These are phyloP conservation scores for Melanotaenia duboulayi DNA, from an alignment of 2,113 vertebrate genomes.

Conservation along the genomic window DNA sequence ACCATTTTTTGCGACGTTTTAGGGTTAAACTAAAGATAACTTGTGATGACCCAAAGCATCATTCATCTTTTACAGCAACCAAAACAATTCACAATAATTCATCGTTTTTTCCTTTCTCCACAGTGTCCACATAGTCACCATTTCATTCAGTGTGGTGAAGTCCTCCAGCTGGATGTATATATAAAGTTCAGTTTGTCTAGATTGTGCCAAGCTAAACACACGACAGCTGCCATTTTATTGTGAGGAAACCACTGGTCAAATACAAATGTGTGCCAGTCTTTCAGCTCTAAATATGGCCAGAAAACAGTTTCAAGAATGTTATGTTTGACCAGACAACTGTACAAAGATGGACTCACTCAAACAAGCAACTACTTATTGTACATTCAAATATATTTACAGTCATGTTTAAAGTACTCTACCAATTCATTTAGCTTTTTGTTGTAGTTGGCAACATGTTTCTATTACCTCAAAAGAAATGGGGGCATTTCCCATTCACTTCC, in stretches of 20 bases:
- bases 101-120: not conserved
- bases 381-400: conserved; percentile 17
- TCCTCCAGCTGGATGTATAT: conserved; percentile 24
- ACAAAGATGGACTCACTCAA: conserved; percentile 5
- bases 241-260: conserved; percentile 54
- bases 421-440: conserved; percentile 11
- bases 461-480: not conserved
- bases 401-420: not conserved
- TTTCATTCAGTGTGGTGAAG: conserved; percentile 4
- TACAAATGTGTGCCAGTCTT: conserved; percentile 47
- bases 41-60: not conserved
- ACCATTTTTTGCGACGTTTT: not conserved
- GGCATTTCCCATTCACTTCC: conserved; percentile 13
- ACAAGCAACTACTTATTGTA: conserved; percentile 15
- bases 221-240: conserved; percentile 34
- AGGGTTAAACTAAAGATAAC: conserved; percentile 3
- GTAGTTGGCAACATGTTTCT: conserved; percentile 16
- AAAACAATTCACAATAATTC: conserved; percentile 8
- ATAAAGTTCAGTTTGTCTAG: conserved; percentile 30
- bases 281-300: conserved; percentile 23
- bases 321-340: conserved; percentile 24
- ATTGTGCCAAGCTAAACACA: conserved; percentile 54
- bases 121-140: conserved; percentile 6
- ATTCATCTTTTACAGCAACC: conserved; percentile 7
- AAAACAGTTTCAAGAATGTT: conserved; percentile 30